Evolutionary conservation across 2,113 vertebrate genomes (phyloP).

Genomic region (Eurystomus gularis): DNA sequence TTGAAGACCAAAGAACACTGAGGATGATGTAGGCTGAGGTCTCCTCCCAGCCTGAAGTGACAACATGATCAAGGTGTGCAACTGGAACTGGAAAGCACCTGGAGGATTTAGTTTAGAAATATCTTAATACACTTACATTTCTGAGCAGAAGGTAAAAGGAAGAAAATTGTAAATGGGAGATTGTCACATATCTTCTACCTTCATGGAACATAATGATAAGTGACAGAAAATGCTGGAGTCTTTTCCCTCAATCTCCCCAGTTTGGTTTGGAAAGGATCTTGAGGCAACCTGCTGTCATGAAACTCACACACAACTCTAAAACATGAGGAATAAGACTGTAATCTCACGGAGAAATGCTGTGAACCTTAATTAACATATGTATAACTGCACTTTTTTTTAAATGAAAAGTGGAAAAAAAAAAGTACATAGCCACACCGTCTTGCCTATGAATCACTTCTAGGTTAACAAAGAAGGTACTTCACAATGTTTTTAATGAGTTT

Average conservation of each 20-base stretch:
- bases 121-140: background rate
- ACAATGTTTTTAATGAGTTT: background rate
- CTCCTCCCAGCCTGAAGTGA: background rate
- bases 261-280: background rate
- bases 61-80: background rate
- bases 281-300: background rate
- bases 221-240: background rate
- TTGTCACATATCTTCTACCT: background rate
- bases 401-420: background rate
- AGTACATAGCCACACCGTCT: background rate
- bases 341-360: background rate
- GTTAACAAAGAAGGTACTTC: background rate
- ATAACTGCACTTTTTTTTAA: background rate
- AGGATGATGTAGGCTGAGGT: background rate
- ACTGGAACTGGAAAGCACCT: background rate
- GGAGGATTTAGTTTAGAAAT: background rate
- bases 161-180: background rate
- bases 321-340: background rate
- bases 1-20: background rate
- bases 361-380: background rate
- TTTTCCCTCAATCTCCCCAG: background rate
- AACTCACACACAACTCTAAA: background rate
- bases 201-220: background rate
- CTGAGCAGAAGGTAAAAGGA: background rate
- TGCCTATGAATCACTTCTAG: background rate